Evolutionary conservation across 1,140 invertebrate species (phyloP).

Genomic region (Dryas iulia): DNA sequence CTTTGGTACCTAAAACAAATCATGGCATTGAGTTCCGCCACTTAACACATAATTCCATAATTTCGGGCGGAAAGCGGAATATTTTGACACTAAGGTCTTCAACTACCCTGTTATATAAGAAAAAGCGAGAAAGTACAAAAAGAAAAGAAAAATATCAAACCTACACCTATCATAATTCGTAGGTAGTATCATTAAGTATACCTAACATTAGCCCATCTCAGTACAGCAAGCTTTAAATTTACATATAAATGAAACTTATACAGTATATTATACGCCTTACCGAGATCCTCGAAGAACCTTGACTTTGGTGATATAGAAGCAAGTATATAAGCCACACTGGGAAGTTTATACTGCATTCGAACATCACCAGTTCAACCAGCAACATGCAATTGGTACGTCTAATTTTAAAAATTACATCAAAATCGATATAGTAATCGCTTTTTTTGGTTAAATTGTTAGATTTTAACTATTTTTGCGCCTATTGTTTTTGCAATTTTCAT

Average conservation of each 20-base stretch:
- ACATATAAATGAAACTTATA: conserved; percentile 1
- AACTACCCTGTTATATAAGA: too few relatives aligned
- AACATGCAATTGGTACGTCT: conserved; percentile 64
- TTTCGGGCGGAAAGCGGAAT: too few relatives aligned
- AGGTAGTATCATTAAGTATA: neutral
- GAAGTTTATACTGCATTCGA: conserved; percentile 41
- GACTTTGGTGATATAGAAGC: conserved; percentile 43
- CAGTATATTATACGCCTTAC: conserved; percentile 1
- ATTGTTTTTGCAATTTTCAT: too few relatives aligned
- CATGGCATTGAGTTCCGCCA: neutral
- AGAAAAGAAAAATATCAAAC: too few relatives aligned
- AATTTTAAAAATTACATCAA: neutral
- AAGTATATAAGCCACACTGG: conserved; percentile 50
- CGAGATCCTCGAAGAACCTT: conserved; percentile 52
- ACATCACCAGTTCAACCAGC: conserved; percentile 40
- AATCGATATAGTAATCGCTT: neutral
- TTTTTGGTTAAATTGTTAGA: neutral
- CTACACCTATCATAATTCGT: neutral
- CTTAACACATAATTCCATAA: too few relatives aligned
- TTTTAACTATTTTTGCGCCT: too few relatives aligned
- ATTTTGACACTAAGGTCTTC: too few relatives aligned
- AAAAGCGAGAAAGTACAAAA: too few relatives aligned
- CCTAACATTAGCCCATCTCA: neutral
- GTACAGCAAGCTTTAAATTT: neutral
- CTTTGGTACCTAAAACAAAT: neutral